Percentiles rank a stretch among this genome's conserved stretches.
Evolutionary conservation across 1,140 invertebrate genomes (phyloP).

Genomic region (Drosophila varians): DNA sequence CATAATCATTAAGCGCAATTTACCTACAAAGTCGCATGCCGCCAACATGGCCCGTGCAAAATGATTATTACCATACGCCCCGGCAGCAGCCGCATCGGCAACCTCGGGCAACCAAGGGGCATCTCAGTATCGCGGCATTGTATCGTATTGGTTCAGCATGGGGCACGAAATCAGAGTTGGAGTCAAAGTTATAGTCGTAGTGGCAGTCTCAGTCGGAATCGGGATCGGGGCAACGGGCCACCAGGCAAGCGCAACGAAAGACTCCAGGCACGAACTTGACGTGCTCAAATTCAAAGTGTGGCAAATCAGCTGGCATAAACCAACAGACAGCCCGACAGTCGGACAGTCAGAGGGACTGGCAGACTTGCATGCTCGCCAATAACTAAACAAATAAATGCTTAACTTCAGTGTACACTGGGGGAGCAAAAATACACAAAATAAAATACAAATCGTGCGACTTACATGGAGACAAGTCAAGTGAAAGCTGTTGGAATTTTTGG

Average conservation of each 20-base stretch:
- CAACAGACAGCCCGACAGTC: slow-evolving; percentile 5
- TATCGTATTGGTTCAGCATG: slow-evolving; percentile 7
- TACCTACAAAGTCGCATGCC: slow-evolving; percentile 79
- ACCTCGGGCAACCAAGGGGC: slow-evolving; percentile 13
- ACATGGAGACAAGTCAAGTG: slow-evolving; percentile 41
- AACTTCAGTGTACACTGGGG: slow-evolving; percentile 9
- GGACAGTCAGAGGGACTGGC: slow-evolving; percentile 1
- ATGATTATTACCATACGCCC: slow-evolving; percentile 79
- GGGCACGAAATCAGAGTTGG: slow-evolving; percentile 2
- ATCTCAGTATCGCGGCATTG: slow-evolving; percentile 5
- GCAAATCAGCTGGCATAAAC: slow-evolving; percentile 63
- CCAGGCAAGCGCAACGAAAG: slow-evolving; percentile 77
- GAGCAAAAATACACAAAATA: slow-evolving; percentile 19
- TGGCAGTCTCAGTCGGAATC: neutral
- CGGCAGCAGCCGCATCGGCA: slow-evolving; percentile 35
- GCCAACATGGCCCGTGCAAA: slow-evolving; percentile 61
- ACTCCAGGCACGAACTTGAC: slow-evolving; percentile 79
- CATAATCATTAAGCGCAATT: slow-evolving; percentile 82
- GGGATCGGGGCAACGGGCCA: slow-evolving; percentile 57
- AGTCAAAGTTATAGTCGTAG: too few species aligned
- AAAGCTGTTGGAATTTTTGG: slow-evolving; percentile 36
- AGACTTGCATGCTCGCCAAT: slow-evolving; percentile 9
- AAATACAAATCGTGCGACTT: slow-evolving; percentile 42
- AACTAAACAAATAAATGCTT: slow-evolving; percentile 72
- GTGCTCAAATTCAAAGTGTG: slow-evolving; percentile 79